Base-by-base conservation (phyloP, 2,113 vertebrate species). In the Polypterus senegalus region DNA sequence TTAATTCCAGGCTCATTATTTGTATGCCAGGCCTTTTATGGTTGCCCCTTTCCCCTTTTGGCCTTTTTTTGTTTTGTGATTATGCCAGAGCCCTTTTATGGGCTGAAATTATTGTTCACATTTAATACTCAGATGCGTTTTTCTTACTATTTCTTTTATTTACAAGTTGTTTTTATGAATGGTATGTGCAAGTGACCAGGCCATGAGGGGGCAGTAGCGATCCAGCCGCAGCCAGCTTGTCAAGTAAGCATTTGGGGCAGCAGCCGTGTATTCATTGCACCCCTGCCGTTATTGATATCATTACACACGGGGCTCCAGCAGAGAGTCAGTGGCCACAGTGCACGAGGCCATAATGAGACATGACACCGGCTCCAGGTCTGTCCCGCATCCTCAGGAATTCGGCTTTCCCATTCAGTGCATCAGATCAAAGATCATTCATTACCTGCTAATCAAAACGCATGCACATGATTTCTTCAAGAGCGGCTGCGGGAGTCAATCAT, bases 211-310 rank as follows among this genome's bases (percentile, higher is more conserved):
- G 67, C 61, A 65, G 61, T 7, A 52, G 54, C 11, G 6, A 11
- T 27, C 27, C 4, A 60, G 48, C 49, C 49, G 59, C 54, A 71
- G 76, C 76, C 68, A 69, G 79, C 83, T 86, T 88, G 79, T 86
- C 84, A 78, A 80, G 79, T 81, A 86, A 85, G 85, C 79, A 87
- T 85, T 83, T 78, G 78, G 77, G 79, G 79, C 68, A 76, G 69
- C 27, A 78, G 81, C 78, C 83, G 86, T 86, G 82, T 88, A 88
- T 88, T 86, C 83, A 86, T 86, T 83, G 86, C 86, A 85, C 83
- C 84, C 83, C 84, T 83, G 82, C 82, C 81, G 80, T 73, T 83
- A 85, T 83, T 86, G 83, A 84, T 86, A 86, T 86, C 82, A 88
- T 88, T 86, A 86, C 74, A 77, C 79, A 57, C 74, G 75, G 81